Base-by-base conservation (phyloP, 2,113 vertebrate genomes). In the Caloenas nicobarica region DNA sequence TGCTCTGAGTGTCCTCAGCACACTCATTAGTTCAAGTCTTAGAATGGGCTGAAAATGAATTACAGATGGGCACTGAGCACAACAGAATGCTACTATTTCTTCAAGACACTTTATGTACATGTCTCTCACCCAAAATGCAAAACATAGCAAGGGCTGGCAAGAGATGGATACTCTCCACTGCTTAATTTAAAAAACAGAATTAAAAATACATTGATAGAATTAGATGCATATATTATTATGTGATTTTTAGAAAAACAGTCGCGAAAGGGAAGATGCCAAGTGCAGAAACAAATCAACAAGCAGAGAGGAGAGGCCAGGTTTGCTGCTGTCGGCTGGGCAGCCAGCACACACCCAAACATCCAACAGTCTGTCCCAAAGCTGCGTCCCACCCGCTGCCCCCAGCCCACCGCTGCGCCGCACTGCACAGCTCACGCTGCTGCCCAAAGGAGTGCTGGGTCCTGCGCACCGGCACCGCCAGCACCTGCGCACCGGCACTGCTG, bases 41-140 rank as follows among this genome's bases (percentile, higher is more conserved):
- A 68, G 68, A 95, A 91, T 60, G 84, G 94, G 84, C 77, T 86
- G 81, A 89, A 93, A 94, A 96, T 89, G 84, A 89, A 64, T 80
- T 95, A 56, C 73, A 96, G 94, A 56, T 93, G 92, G 72, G 53
- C 72, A 40, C 40, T 42, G 71, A 71, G 44, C 1, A 1, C 60
- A 56, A 58, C 50, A 81, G 58, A 91, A 91, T 22, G 68, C 54
- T 94, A 50, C 83, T 91, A 56, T 89, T 91, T 93, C n/a, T 69
- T 91, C 60, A 77, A 89, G 77, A 69, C 18, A 44, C 48, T 72
- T 72, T 73, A 40, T 26, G 23, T 34, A 24, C 22, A 16, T 12
- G 21, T 83, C 48, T 68, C 74, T 92, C 38, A 81, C n/a, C 44
- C 72, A 57, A 93, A 83, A 81, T 23, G 21, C 50, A 81, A 64